A percentile compares a stretch with the other conserved stretches of the same genome.
Conservation (phyloP, 2,797 vertebrate genomes). For the Chaenodraco wilsoni region DNA sequence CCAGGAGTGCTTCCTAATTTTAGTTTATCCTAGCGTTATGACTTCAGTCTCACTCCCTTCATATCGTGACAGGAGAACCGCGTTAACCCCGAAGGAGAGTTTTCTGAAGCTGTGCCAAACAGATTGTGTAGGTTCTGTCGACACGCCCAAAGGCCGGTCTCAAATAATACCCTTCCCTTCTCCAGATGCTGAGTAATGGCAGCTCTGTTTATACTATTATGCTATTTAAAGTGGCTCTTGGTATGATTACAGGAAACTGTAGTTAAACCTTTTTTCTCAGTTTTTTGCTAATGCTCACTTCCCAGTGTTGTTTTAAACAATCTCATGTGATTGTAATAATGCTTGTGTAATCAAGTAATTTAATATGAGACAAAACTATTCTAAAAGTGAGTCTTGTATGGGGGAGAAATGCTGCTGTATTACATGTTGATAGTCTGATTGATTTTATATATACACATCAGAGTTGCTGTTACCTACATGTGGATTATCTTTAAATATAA, state of each 20-base stretch:
- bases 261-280: background rate
- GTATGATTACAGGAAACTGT: slow-evolving; percentile 14
- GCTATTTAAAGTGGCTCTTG: slow-evolving; percentile 31
- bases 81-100: slow-evolving; percentile 17
- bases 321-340: background rate
- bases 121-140: slow-evolving; percentile 37
- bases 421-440: too few species aligned
- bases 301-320: background rate
- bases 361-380: background rate
- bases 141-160: slow-evolving; percentile 48
- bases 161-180: slow-evolving; percentile 52
- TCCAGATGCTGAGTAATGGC: slow-evolving; percentile 52
- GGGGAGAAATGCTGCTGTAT: too few species aligned
- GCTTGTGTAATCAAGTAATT: background rate
- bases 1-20: background rate
- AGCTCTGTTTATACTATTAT: slow-evolving; percentile 34
- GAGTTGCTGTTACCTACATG: too few species aligned
- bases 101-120: slow-evolving; percentile 43
- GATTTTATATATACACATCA: too few species aligned
- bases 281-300: background rate
- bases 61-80: slow-evolving; percentile 19
- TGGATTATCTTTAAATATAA: too few species aligned
- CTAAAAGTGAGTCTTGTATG: too few species aligned
- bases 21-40: slow-evolving; percentile 5
- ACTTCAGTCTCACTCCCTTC: slow-evolving; percentile 16